A percentile compares a stretch with the other conserved stretches of the same genome.
phyloP scores from a whole-genome alignment of 2,113 vertebrate species.

The Morphnarchus princeps region DNA sequence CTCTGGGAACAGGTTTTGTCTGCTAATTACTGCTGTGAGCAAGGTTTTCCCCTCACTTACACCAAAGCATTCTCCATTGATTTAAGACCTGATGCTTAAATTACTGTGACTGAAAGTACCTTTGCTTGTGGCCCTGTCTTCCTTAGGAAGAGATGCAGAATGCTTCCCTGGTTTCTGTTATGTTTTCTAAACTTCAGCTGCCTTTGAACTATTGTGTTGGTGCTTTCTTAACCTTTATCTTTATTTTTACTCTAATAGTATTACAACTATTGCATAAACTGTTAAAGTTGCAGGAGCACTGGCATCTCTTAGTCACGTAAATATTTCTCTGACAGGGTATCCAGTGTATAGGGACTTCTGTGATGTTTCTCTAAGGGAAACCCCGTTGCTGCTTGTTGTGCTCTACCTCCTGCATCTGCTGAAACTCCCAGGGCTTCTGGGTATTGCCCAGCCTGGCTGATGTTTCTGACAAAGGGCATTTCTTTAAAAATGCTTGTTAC shows the following conservation, averaged over 20 bases:
- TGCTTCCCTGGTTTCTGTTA: not conserved
- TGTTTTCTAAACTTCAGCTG: not conserved
- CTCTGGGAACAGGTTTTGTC: not conserved
- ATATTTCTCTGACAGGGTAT: not conserved
- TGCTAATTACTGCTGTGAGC: not conserved
- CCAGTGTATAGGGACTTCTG: not conserved
- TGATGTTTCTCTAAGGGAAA: not conserved
- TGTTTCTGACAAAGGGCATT: not conserved
- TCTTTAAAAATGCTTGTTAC: not conserved
- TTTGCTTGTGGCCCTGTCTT: not conserved
- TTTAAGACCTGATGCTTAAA: not conserved
- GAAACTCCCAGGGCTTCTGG: not conserved
- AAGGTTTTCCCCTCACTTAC: not conserved
- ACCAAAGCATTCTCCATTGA: not conserved
- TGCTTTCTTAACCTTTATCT: not conserved
- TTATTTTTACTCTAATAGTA: not conserved
- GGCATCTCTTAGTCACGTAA: not conserved
- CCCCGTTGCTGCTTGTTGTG: not conserved
- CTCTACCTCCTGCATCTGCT: not conserved
- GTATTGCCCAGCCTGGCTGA: not conserved
- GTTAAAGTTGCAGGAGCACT: not conserved
- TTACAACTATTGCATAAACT: not conserved
- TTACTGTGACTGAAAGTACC: not conserved
- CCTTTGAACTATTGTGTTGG: not conserved
- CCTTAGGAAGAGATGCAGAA: not conserved